A percentile compares a stretch with the other conserved stretches of the same genome.
phyloP scores from a whole-genome alignment of 2,113 vertebrate genomes.

The Synodontis membranacea region DNA sequence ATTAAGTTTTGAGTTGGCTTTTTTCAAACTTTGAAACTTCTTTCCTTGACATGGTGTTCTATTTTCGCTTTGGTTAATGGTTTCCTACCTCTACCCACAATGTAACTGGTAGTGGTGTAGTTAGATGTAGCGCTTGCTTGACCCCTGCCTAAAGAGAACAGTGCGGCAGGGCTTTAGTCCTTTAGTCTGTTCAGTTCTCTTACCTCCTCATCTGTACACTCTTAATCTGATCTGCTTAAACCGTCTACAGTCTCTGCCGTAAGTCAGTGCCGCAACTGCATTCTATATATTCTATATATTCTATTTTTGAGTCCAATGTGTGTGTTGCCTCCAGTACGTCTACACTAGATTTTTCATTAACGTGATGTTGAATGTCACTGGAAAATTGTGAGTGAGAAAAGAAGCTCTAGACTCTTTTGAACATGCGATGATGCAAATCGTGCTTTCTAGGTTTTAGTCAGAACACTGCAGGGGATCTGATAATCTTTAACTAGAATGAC shows the following conservation, averaged over 20 bases:
- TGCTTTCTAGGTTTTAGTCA: slow-evolving; percentile 1
- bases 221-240: neutral
- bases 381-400: neutral
- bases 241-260: neutral
- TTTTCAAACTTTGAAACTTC: neutral
- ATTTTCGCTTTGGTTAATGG: neutral
- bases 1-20: neutral
- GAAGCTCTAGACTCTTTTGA: neutral
- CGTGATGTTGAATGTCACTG: neutral
- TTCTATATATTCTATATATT: neutral
- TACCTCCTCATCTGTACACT: neutral
- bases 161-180: no score
- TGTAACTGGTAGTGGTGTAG: neutral
- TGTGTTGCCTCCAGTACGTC: neutral
- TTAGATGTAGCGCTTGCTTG: neutral
- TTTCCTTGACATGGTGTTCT: neutral
- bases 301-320: neutral
- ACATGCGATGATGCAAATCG: slow-evolving; percentile 7
- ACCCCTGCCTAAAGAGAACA: neutral
- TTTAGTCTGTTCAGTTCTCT: neutral
- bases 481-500: neutral
- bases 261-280: neutral
- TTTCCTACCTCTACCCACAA: neutral
- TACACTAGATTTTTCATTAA: neutral
- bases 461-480: neutral